Percentiles rank a stretch among this genome's conserved stretches.
These are phyloP conservation scores for Hippotragus niger DNA, from an alignment of 2,113 vertebrate genomes.

Conservation along the genomic window DNA sequence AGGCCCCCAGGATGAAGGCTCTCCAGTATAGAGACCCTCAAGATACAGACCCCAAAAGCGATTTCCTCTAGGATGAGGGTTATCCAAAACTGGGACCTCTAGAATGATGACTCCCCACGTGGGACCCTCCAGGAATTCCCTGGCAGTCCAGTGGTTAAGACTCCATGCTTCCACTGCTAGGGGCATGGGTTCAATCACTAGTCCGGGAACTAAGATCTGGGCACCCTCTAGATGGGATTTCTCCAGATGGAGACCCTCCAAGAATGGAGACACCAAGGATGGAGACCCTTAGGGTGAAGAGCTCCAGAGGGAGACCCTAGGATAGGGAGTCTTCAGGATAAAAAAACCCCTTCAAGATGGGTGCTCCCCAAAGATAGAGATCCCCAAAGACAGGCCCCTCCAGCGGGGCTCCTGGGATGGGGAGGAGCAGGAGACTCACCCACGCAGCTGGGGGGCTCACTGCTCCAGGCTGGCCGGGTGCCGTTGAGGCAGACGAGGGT, in stretches of 20 bases:
- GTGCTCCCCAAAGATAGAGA: background rate
- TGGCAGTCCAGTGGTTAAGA: background rate
- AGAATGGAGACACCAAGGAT: background rate
- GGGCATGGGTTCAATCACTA: background rate
- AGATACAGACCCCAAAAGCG: background rate
- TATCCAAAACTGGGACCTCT: background rate
- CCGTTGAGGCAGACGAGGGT: slow-evolving; percentile 89
- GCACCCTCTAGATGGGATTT: background rate
- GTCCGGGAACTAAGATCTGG: background rate
- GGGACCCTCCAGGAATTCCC: background rate
- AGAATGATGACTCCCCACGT: background rate
- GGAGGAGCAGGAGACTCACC: slow-evolving; percentile 65
- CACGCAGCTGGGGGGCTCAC: slow-evolving; percentile 82
- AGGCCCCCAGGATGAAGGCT: background rate
- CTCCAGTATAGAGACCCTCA: background rate
- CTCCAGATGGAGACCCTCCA: background rate
- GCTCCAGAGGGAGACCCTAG: background rate
- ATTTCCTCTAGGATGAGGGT: background rate
- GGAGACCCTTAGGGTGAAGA: background rate
- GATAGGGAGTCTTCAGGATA: background rate
- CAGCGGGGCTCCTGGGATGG: background rate
- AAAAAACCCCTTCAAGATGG: background rate
- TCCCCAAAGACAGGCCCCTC: background rate
- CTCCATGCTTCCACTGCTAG: background rate
- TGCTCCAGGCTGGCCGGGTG: slow-evolving; percentile 90